phyloP scores from a whole-genome alignment of 2,113 vertebrate species.

The Callaeas wilsoni region DNA sequence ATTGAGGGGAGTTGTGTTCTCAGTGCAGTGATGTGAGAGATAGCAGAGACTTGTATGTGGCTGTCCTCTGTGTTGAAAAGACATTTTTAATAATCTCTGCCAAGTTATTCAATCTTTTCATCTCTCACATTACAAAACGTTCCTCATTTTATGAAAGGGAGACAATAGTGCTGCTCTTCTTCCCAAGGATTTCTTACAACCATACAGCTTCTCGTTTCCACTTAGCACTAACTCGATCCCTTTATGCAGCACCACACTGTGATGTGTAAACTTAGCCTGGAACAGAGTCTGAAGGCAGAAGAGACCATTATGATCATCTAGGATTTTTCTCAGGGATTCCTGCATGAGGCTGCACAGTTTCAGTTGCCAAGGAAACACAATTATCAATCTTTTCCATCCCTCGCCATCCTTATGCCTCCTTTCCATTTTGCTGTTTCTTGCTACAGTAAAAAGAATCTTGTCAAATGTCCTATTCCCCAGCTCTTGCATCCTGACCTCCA shows the following conservation, averaged over 20 bases:
- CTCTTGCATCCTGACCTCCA: not conserved
- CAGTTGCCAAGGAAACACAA: slow-evolving; percentile 57
- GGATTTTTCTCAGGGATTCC: slow-evolving; percentile 39
- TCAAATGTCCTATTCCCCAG: not conserved
- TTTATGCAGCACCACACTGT: slow-evolving; percentile 14
- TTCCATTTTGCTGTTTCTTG: slow-evolving; percentile 2
- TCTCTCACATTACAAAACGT: not conserved
- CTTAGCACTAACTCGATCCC: not conserved
- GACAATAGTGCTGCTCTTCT: not conserved
- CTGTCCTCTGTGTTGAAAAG: not conserved
- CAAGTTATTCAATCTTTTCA: not conserved
- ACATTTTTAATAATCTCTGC: not conserved
- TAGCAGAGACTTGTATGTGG: not conserved
- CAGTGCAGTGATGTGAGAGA: not conserved
- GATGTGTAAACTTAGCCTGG: slow-evolving; percentile 10
- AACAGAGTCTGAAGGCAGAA: slow-evolving; percentile 14
- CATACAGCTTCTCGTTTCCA: not conserved
- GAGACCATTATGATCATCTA: slow-evolving; percentile 7
- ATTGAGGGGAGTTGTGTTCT: not conserved
- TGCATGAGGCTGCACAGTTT: not conserved
- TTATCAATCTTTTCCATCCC: slow-evolving; percentile 37
- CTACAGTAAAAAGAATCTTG: not conserved
- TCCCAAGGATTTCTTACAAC: not conserved
- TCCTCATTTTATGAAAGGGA: not conserved
- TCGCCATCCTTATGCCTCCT: not conserved